Base-by-base conservation (phyloP, 2,797 vertebrate genomes). In the Aplochiton taeniatus region DNA sequence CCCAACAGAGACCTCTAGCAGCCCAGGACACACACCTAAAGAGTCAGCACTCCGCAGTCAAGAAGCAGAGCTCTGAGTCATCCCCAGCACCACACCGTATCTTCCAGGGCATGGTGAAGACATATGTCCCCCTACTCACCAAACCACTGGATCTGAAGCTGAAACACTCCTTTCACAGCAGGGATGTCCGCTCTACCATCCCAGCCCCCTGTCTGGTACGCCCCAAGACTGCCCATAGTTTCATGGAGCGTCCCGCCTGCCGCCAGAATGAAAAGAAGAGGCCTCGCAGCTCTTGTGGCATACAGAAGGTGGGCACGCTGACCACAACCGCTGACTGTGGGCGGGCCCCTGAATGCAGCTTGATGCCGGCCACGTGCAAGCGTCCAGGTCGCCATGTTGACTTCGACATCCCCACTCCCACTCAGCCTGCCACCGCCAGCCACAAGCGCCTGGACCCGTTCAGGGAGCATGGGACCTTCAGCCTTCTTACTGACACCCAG, bases 401-500 rank as follows among this genome's bases (percentile, higher is more conserved):
- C 16, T 71, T 66, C 10, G 47, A 76, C 18, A 6, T 45, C 59
- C 45, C 61, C 1, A 12, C 41, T 61, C 45, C 61, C 1, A 12
- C 41, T 0, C 41, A 48, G 17, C 45, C 53, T 3, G 67, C 18
- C 1, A 58, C 62, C 1, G 58, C 62, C 61, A 62, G 19, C 9
- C 55, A 75, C 0, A 50, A 60, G 47, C 45, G 11, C 0, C 71
- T 77, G 18, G 78, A 88, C 61, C 85, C 85, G 0, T 80, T 88
- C 54, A 60, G 52, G 45, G 45, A 85, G 47, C 80, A 79, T 13
- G 50, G 71, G 0, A 72, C 68, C 11, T 83, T 94, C 78, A 72
- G 73, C 76, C 83, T 93, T 52, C 78, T 87, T 69, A 91, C 92
- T 0, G 75, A 74, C 49, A 86, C 77, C 31, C 85, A 93, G 68